Conservation (phyloP, 1,140 invertebrate species). For the Arctopsyche grandis region DNA sequence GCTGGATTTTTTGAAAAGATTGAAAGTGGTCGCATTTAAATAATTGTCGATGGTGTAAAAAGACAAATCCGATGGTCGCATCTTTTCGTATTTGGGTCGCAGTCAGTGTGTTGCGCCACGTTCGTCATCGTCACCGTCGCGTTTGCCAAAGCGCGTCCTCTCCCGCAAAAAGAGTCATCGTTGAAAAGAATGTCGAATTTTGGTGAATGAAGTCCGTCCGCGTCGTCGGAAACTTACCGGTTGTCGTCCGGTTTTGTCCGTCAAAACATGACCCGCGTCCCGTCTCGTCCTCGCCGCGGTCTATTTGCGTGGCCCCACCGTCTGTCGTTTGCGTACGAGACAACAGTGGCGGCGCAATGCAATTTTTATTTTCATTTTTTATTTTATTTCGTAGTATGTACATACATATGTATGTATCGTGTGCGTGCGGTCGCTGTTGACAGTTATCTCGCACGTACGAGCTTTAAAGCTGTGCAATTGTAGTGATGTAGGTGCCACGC, state of each 20-base stretch:
- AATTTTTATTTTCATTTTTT: background rate
- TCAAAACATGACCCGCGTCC: conserved; percentile 33
- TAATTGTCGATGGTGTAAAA: background rate
- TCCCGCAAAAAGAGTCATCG: background rate
- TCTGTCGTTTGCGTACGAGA: background rate
- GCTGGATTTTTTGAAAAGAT: too few relatives aligned
- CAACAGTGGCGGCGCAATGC: background rate
- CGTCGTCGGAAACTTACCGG: background rate
- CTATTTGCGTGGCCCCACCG: background rate
- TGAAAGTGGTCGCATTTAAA: too few relatives aligned
- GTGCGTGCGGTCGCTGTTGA: background rate
- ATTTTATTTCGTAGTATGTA: background rate
- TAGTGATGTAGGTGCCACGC: too few relatives aligned
- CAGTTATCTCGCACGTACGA: too few relatives aligned
- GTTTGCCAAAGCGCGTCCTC: background rate
- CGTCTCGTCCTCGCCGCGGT: background rate
- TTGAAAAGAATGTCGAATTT: background rate
- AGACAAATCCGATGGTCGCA: background rate
- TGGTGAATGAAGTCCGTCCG: conserved; percentile 19
- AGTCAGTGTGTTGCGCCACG: background rate
- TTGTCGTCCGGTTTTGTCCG: conserved; percentile 10
- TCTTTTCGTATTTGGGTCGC: background rate
- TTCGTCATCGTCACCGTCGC: background rate
- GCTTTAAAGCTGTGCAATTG: too few relatives aligned
- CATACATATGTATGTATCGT: background rate